These are phyloP conservation scores for Cyprinodon variegatus DNA, from an alignment of 2,113 vertebrate species.

Conservation along the genomic window DNA sequence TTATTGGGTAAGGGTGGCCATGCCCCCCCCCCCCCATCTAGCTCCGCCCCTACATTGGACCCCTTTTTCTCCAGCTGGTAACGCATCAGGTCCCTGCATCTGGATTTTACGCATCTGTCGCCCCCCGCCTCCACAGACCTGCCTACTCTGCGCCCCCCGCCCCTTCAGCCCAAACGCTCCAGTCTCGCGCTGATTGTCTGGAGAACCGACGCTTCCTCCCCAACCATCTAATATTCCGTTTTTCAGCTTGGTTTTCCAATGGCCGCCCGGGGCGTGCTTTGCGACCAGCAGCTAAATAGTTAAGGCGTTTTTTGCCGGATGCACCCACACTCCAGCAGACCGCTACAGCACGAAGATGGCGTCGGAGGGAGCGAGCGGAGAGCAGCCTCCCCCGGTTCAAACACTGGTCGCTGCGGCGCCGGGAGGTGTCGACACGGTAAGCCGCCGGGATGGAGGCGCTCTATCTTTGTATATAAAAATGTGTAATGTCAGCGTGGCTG, in stretches of 20 bases:
- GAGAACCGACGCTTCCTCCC: slow-evolving; percentile 6
- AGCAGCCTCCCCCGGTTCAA: slow-evolving; percentile 80
- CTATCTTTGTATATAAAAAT: not conserved
- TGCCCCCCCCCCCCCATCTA: too few relatives aligned
- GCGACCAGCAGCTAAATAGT: slow-evolving; percentile 73
- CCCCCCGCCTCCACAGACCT: slow-evolving; percentile 52
- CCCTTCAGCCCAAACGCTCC: slow-evolving; percentile 22
- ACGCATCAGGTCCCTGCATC: slow-evolving; percentile 59
- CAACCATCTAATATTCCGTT: not conserved
- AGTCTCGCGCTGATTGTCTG: slow-evolving; percentile 1
- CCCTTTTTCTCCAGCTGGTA: slow-evolving; percentile 55
- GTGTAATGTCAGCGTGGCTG: not conserved
- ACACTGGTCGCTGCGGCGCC: slow-evolving; percentile 76
- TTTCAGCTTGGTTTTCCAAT: slow-evolving; percentile 17
- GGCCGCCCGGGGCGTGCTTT: slow-evolving; percentile 40
- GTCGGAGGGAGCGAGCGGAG: slow-evolving; percentile 83
- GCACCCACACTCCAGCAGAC: slow-evolving; percentile 75
- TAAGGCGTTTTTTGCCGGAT: slow-evolving; percentile 73
- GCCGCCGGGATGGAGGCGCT: slow-evolving; percentile 8
- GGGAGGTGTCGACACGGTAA: slow-evolving; percentile 80
- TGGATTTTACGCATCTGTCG: slow-evolving; percentile 61
- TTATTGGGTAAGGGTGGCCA: too few relatives aligned
- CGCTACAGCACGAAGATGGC: slow-evolving; percentile 84
- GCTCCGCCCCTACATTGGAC: not conserved
- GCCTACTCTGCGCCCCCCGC: slow-evolving; percentile 8